Evolutionary conservation across 2,888 invertebrate species (phyloP).

Genomic region (Plagiodera versicolora): DNA sequence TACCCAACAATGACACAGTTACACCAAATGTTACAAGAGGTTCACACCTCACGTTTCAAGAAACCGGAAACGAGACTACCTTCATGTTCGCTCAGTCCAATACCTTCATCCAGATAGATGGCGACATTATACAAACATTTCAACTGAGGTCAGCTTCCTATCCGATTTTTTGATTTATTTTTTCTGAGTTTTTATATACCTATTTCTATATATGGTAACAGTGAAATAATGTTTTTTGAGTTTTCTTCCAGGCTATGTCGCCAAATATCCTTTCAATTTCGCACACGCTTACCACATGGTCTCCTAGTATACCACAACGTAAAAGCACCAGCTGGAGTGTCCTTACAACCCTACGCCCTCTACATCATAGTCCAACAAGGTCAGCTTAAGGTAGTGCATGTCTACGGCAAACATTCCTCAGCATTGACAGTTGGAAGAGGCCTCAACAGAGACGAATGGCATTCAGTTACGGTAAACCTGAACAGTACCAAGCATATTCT

Average conservation of each 20-base stretch:
- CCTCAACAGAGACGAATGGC: conserved; percentile 87
- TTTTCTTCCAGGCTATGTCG: conserved; percentile 71
- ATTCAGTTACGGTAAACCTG: conserved; percentile 72
- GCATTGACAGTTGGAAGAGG: conserved; percentile 85
- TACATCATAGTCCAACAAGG: conserved; percentile 92
- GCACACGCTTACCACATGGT: conserved; percentile 85
- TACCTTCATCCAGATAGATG: conserved; percentile 87
- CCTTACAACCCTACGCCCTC: conserved; percentile 84
- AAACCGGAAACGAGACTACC: conserved; percentile 81
- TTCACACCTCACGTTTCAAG: conserved; percentile 80
- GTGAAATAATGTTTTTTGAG: too few relatives aligned
- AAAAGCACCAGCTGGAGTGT: conserved; percentile 76
- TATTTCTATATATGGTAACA: neutral
- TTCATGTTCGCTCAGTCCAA: conserved; percentile 91
- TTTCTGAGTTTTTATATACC: neutral
- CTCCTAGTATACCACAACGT: conserved; percentile 88
- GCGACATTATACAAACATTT: conserved; percentile 87
- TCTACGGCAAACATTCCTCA: conserved; percentile 85
- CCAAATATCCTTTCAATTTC: conserved; percentile 86
- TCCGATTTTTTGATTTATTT: neutral
- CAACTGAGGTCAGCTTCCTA: conserved; percentile 69
- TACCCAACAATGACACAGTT: conserved; percentile 52
- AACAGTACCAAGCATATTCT: neutral
- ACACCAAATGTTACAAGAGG: conserved; percentile 76
- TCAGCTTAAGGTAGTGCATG: conserved; percentile 88